phyloP scores from a whole-genome alignment of 2,113 vertebrate genomes.

The Crotophaga sulcirostris region DNA sequence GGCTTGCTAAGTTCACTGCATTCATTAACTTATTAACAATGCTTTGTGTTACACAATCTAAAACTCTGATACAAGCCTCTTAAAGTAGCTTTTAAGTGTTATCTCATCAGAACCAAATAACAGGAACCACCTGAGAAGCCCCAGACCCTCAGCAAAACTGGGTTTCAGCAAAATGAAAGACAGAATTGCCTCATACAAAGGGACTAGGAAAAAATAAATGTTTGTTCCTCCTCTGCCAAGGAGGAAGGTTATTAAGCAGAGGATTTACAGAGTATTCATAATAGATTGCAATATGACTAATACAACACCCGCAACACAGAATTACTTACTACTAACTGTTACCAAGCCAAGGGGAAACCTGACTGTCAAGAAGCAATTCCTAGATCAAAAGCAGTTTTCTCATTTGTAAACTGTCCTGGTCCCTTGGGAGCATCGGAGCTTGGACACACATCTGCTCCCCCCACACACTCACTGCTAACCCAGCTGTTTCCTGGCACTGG shows the following conservation, averaged over 20 bases:
- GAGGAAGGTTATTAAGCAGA: not conserved
- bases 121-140: not conserved
- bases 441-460: not conserved
- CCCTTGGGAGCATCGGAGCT: rapidly evolving
- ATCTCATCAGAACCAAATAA: not conserved
- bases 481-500: not conserved
- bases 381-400: not conserved
- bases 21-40: not conserved
- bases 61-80: not conserved
- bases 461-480: rapidly evolving
- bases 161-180: not conserved
- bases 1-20: too few species aligned
- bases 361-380: not conserved
- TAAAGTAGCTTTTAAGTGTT: not conserved
- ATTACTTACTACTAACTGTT: not conserved
- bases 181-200: not conserved
- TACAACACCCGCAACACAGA: not conserved
- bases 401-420: rapidly evolving
- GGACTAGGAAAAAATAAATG: not conserved
- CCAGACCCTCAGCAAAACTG: not conserved
- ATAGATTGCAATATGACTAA: not conserved
- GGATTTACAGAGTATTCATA: not conserved
- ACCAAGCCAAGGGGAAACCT: not conserved
- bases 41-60: not conserved
- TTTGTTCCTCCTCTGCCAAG: not conserved